phyloP scores from a whole-genome alignment of 2,797 vertebrate genomes.

The Syndactyla subalaris region DNA sequence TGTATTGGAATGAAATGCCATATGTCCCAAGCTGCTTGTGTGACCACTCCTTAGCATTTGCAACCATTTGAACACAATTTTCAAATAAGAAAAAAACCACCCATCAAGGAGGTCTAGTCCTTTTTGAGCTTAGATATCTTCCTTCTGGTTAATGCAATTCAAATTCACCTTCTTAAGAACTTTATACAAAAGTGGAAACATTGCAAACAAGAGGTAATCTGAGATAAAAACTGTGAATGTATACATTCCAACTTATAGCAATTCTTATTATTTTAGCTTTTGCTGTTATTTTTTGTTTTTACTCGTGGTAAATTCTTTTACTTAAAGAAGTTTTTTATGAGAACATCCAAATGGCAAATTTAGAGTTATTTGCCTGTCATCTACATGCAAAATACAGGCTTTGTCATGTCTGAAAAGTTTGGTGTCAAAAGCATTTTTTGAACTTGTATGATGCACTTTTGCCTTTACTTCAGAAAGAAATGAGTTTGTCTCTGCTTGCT shows the following conservation, averaged over 20 bases:
- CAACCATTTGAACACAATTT: background rate
- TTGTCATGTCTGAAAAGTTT: constrained; percentile 3
- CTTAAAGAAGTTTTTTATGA: background rate
- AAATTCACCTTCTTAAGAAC: background rate
- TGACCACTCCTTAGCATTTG: background rate
- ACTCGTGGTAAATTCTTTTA: background rate
- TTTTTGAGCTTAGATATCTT: background rate
- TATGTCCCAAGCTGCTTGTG: background rate
- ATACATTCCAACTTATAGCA: background rate
- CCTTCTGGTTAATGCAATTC: background rate
- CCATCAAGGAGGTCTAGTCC: background rate
- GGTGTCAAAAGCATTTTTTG: constrained; percentile 24
- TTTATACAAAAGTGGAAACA: background rate
- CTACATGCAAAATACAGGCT: background rate
- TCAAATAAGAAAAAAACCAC: background rate
- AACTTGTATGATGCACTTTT: background rate
- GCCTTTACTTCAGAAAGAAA: background rate
- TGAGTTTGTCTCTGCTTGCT: background rate
- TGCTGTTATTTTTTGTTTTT: background rate
- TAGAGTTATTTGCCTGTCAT: background rate
- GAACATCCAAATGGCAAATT: background rate
- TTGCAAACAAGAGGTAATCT: background rate
- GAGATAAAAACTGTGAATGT: background rate
- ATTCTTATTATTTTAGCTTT: background rate
- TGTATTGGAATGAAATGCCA: background rate